Conservation (phyloP, 2,113 vertebrate genomes). For the Rhea pennata region DNA sequence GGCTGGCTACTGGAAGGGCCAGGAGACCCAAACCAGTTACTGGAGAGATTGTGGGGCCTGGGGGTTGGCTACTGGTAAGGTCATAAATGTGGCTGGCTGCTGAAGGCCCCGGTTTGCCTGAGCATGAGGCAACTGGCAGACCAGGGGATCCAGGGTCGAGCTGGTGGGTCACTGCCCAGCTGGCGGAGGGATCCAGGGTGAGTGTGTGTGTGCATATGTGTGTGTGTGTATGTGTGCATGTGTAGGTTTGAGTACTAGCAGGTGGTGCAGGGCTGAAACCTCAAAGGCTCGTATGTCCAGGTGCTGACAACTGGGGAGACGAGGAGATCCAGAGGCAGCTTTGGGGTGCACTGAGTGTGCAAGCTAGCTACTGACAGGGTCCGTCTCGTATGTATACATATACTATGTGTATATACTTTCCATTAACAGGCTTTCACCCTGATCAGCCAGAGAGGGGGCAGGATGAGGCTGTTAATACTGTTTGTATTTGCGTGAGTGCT, state of each 20-base stretch:
- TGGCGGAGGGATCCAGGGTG: too few relatives aligned
- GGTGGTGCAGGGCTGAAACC: not conserved
- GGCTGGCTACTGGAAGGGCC: fast-evolving
- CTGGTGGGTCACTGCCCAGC: too few relatives aligned
- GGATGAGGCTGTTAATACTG: not conserved
- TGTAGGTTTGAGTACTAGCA: not conserved
- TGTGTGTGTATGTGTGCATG: not conserved
- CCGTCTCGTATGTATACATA: too few relatives aligned
- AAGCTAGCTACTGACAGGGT: not conserved
- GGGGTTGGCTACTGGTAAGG: not conserved
- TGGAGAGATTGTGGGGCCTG: not conserved
- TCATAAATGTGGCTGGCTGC: not conserved
- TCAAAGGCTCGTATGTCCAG: not conserved
- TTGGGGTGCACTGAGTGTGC: not conserved
- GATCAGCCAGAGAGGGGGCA: not conserved
- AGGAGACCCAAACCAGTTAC: not conserved
- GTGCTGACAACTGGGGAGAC: not conserved
- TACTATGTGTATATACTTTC: not conserved
- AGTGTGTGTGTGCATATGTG: too few relatives aligned
- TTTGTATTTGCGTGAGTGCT: not conserved
- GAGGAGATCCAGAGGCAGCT: not conserved
- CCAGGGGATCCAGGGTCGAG: not conserved
- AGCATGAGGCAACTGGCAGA: not conserved
- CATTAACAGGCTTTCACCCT: not conserved
- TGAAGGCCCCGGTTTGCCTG: not conserved